A percentile compares a stretch with the other conserved stretches of the same genome.
Conservation (phyloP, 2,888 invertebrate genomes). For the Polydrusus cervinus region DNA sequence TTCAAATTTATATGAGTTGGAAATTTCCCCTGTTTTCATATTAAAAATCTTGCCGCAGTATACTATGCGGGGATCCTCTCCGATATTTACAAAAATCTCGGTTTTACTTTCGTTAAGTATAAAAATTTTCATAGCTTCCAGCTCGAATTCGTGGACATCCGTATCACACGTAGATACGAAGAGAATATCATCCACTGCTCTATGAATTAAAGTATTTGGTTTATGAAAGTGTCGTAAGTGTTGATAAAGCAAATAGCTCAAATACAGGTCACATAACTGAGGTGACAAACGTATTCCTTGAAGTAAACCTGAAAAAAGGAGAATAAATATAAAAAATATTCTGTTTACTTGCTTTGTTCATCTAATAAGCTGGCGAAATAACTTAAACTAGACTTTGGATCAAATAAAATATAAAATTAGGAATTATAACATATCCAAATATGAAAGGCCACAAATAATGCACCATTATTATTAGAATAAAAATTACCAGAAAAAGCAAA, state of each 20-base stretch:
- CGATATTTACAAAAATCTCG: slow-evolving; percentile 19
- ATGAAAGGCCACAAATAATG: too few relatives aligned
- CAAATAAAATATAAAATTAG: too few relatives aligned
- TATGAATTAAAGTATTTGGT: slow-evolving; percentile 34
- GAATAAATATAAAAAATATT: background rate
- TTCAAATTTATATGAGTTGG: slow-evolving; percentile 35
- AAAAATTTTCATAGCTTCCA: slow-evolving; percentile 19
- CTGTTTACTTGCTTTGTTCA: background rate
- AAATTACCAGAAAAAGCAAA: too few relatives aligned
- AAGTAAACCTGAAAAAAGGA: slow-evolving; percentile 41
- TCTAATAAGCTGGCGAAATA: too few relatives aligned
- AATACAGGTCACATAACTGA: slow-evolving; percentile 44
- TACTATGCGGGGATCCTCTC: slow-evolving; percentile 28
- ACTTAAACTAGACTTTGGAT: too few relatives aligned
- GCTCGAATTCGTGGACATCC: slow-evolving; percentile 36
- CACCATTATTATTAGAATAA: too few relatives aligned
- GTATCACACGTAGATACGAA: slow-evolving; percentile 32
- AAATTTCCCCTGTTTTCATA: slow-evolving; percentile 38
- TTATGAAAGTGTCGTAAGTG: slow-evolving; percentile 29
- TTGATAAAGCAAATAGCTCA: slow-evolving; percentile 30
- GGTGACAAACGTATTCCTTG: slow-evolving; percentile 46
- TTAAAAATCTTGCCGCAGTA: slow-evolving; percentile 51
- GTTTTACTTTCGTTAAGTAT: slow-evolving; percentile 44
- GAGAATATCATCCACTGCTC: slow-evolving; percentile 50
- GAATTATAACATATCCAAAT: too few relatives aligned